phyloP scores from a whole-genome alignment of 2,113 vertebrate species.

The Pollimyrus isidori region DNA sequence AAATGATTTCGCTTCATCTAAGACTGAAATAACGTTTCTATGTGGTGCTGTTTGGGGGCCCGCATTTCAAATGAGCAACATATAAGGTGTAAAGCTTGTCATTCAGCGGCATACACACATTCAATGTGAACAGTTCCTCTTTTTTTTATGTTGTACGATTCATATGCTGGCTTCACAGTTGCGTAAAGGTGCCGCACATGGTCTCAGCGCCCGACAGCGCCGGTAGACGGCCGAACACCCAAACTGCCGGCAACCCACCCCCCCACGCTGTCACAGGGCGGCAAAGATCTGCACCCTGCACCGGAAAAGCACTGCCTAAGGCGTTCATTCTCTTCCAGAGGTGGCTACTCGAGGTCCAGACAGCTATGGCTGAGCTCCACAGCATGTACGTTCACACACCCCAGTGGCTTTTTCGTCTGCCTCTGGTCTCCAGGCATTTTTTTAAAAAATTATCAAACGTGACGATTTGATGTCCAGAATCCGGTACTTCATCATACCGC shows the following conservation, averaged over 20 bases:
- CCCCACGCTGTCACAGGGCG: background rate
- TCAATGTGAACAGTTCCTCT: conserved; percentile 28
- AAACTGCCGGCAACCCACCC: background rate
- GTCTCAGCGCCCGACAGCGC: background rate
- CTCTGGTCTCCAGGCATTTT: background rate
- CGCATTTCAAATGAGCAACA: background rate
- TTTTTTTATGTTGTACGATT: conserved; percentile 29
- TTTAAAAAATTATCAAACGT: background rate
- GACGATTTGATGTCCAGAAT: background rate
- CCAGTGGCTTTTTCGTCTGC: background rate
- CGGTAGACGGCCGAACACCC: background rate
- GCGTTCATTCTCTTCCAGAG: background rate
- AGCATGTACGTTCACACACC: background rate
- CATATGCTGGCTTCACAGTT: conserved; percentile 44
- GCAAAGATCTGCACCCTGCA: background rate
- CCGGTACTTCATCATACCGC: background rate
- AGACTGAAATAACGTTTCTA: background rate
- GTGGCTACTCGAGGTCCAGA: conserved; percentile 3
- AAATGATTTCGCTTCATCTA: background rate
- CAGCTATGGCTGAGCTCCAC: conserved; percentile 3
- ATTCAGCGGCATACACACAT: conserved; percentile 21
- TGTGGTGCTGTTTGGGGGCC: conserved; percentile 13
- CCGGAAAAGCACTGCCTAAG: background rate
- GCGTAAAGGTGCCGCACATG: conserved; percentile 23
- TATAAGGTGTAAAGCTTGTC: conserved; percentile 1